Evolutionary conservation across 2,888 invertebrate species (phyloP), one percentile per base, ranked within the genome.

Genomic region (Eristalinus aeneus): DNA sequence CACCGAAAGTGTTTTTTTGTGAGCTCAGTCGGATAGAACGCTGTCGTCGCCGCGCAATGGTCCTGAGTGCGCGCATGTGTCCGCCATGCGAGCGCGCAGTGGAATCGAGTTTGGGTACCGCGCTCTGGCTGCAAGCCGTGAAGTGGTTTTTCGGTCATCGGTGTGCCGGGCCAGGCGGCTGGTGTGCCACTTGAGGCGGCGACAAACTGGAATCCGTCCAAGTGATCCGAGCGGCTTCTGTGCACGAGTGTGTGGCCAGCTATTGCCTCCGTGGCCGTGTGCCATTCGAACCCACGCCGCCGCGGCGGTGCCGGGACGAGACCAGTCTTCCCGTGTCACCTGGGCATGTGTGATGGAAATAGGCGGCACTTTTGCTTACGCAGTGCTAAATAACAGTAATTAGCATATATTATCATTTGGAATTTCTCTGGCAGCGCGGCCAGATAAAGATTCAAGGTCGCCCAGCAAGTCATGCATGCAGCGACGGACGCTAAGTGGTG

Each of bases 341-440:
- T 27, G 46, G 53, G 32, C 39, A 16, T 23, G 23, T 53, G 36
- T 39, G 34, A 71, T 80, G 56, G 81, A 58, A 81, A 54, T 23
- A 81, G 76, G 82, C 86, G 86, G 86, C 81, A 82, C 82, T 86
- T 81, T 86, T 73, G 82, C 77, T 76, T 65, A 65, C 65, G 56
- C 69, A 74, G 82, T 74, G 86, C 86, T 86, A 86, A 86, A 82
- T 78, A 86, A 86, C 82, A 61, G 77, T 82, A 86, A 86, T 86
- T 86, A 82, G 82, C 82, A 86, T 86, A 82, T 72, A 81, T 82
- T 86, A 86, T 82, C 77, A 71, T 74, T 54, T 63, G 74, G 78
- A 78, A 74, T 82, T 86, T 82, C 86, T 86, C 82, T 56, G 56
- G 39, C 31, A 53, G 58, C 39, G 20, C 60, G 39, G 16, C 39